A percentile compares a stretch with the other conserved stretches of the same genome.
Conservation (phyloP, 2,113 vertebrate species). For the Xiphophorus couchianus region DNA sequence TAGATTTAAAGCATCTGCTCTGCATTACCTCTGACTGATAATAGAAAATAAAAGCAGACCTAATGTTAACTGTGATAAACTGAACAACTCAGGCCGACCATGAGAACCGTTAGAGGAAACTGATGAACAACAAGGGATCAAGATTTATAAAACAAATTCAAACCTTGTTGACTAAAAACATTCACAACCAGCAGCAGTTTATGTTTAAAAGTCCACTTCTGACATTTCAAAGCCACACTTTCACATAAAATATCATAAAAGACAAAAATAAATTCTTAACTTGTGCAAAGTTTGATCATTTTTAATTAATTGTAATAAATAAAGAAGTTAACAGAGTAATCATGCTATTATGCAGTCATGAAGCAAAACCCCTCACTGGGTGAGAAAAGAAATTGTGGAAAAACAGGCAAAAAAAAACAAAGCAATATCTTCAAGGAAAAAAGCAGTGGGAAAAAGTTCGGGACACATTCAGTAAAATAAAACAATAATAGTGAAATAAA, state of each 20-base stretch:
- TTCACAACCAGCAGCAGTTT: neutral
- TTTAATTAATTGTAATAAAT: neutral
- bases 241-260: neutral
- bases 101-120: conserved; percentile 3
- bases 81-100: neutral
- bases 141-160: neutral
- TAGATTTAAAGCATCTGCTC: conserved; percentile 55
- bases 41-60: conserved; percentile 31
- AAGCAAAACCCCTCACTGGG: too few relatives aligned
- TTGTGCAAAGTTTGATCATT: neutral
- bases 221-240: neutral
- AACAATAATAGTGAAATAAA: too few relatives aligned
- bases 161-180: neutral
- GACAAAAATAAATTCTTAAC: neutral
- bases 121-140: conserved; percentile 2
- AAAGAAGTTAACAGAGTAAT: neutral
- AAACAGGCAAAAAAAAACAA: too few relatives aligned
- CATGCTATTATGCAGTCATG: too few relatives aligned
- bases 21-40: conserved; percentile 53
- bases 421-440: too few relatives aligned
- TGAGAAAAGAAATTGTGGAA: too few relatives aligned
- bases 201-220: neutral
- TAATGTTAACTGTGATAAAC: conserved; percentile 24
- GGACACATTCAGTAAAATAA: too few relatives aligned
- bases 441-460: too few relatives aligned